phyloP scores from a whole-genome alignment of 2,113 vertebrate genomes.

The Siniperca knerii region DNA sequence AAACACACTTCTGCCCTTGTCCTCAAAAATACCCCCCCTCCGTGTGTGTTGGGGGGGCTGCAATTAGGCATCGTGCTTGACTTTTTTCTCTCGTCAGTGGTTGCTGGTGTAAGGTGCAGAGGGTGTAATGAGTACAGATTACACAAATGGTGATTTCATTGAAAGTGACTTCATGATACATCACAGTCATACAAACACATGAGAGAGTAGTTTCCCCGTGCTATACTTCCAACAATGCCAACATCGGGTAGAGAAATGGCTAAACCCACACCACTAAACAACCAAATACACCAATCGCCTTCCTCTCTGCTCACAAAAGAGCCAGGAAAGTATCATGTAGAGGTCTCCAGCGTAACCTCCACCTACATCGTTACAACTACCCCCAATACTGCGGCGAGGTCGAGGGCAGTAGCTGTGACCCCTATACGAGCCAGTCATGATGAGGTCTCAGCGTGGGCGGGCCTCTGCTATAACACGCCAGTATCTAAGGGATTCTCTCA shows the following conservation, averaged over 20 bases:
- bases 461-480: constrained; percentile 31
- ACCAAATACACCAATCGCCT: neutral
- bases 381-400: constrained; percentile 1
- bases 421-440: constrained; percentile 39
- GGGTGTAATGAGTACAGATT: constrained; percentile 33
- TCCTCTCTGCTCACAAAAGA: neutral
- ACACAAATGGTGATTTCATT: neutral
- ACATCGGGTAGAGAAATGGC: neutral
- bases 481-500: constrained; percentile 56
- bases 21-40: constrained; percentile 63
- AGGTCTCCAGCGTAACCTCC: constrained; percentile 38
- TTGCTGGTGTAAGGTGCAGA: constrained; percentile 37
- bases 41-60: constrained; percentile 45
- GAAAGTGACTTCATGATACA: neutral
- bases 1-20: constrained; percentile 79
- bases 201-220: neutral
- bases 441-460: constrained; percentile 61
- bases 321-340: constrained; percentile 1
- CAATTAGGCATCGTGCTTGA: constrained; percentile 62
- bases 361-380: constrained; percentile 15
- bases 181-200: neutral
- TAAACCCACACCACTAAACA: neutral
- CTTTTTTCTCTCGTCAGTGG: constrained; percentile 35
- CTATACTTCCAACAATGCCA: neutral
- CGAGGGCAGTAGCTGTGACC: constrained; percentile 57